Percentiles rank a stretch among this genome's conserved stretches.
Conservation (phyloP, 2,113 vertebrate genomes). For the Microtus montanus region DNA sequence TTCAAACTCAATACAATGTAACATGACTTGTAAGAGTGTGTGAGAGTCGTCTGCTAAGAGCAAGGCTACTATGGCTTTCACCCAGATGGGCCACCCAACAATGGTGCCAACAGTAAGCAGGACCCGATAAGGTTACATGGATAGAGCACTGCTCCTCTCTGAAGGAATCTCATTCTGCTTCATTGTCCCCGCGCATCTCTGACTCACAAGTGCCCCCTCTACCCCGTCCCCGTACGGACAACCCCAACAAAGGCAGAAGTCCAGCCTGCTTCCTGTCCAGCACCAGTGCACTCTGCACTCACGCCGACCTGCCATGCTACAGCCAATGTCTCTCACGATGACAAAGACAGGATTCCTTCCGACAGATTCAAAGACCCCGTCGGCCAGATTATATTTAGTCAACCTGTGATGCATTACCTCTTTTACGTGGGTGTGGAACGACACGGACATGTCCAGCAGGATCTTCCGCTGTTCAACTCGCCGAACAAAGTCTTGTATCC, state of each 20-base stretch:
- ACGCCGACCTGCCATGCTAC: accelerated
- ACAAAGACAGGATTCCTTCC: not conserved
- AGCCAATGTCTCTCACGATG: no score
- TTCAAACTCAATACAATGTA: not conserved
- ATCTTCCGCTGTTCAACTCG: constrained; percentile 98
- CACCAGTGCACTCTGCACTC: accelerated
- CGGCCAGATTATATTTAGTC: accelerated
- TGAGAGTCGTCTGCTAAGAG: not conserved
- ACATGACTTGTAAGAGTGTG: no score
- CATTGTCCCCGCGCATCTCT: not conserved
- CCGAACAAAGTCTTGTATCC: constrained; percentile 98
- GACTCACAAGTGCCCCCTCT: no score
- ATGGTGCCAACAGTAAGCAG: not conserved
- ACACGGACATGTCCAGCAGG: constrained; percentile 98
- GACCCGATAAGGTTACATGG: accelerated
- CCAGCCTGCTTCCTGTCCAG: accelerated
- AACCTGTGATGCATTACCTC: constrained; percentile 86
- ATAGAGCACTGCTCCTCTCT: not conserved
- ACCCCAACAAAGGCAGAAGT: not conserved
- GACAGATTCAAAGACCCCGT: not conserved
- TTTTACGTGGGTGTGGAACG: constrained; percentile 98
- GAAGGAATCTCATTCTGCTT: not conserved
- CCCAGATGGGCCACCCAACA: not conserved
- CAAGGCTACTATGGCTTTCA: not conserved
- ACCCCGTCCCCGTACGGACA: not conserved